These are phyloP conservation scores for Leptosomus discolor DNA, from an alignment of 2,113 vertebrate species.

Conservation along the genomic window DNA sequence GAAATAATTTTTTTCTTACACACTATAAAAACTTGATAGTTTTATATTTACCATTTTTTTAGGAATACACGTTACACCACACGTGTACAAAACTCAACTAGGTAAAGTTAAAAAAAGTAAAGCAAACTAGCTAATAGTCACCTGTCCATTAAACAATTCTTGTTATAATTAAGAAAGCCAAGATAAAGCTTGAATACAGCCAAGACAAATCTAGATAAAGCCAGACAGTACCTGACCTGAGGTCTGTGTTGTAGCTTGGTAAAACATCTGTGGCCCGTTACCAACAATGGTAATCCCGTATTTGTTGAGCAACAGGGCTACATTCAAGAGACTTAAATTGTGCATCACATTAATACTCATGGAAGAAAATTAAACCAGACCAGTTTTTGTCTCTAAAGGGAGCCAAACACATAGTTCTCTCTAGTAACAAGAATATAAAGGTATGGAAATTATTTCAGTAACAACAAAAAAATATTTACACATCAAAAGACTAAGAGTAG, in stretches of 20 bases:
- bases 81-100: neutral
- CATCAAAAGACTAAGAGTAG: conserved; percentile 36
- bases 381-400: neutral
- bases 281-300: neutral
- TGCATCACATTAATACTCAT: neutral
- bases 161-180: neutral
- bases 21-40: neutral
- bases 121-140: neutral
- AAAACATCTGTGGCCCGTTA: neutral
- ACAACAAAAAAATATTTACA: conserved; percentile 20
- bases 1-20: neutral
- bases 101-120: neutral
- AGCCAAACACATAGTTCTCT: neutral
- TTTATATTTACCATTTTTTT: neutral
- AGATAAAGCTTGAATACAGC: neutral
- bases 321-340: neutral
- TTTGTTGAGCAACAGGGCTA: neutral
- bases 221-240: neutral
- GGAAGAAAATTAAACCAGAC: neutral
- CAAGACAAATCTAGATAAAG: neutral
- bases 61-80: neutral
- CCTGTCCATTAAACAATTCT: neutral
- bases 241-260: neutral
- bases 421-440: neutral
- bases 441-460: neutral